Evolutionary conservation across 2,113 vertebrate species (phyloP).

Genomic region (Oreochromis niloticus): DNA sequence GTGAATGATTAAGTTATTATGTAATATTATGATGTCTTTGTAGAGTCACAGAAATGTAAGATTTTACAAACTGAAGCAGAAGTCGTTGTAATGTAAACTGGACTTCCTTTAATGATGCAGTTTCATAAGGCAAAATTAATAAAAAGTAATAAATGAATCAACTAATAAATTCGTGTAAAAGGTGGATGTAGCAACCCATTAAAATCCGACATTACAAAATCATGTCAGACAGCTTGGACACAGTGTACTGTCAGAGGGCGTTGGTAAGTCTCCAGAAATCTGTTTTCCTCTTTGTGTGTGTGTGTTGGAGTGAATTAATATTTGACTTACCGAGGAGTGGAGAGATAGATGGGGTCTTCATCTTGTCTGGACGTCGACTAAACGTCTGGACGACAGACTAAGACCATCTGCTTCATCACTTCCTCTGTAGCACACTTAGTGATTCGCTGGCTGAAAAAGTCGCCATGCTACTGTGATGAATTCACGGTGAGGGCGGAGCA

Average conservation of each 20-base stretch:
- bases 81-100: background rate
- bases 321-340: background rate
- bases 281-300: background rate
- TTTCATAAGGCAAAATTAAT: background rate
- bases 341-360: background rate
- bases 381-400: background rate
- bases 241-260: too few relatives aligned
- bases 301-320: background rate
- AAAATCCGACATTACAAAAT: too few relatives aligned
- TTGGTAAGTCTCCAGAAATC: too few relatives aligned
- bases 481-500: background rate
- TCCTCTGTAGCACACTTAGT: background rate
- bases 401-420: background rate
- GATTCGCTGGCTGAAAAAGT: background rate
- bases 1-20: fast-evolving
- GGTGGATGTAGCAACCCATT: too few relatives aligned
- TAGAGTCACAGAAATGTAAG: background rate
- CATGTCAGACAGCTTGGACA: too few relatives aligned
- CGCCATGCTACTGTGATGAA: background rate
- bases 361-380: background rate
- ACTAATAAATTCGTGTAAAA: background rate
- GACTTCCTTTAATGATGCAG: background rate
- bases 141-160: background rate
- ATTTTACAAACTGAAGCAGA: background rate
- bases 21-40: background rate